Conservation (phyloP, 2,888 invertebrate species). For the Smittia aterrima region DNA sequence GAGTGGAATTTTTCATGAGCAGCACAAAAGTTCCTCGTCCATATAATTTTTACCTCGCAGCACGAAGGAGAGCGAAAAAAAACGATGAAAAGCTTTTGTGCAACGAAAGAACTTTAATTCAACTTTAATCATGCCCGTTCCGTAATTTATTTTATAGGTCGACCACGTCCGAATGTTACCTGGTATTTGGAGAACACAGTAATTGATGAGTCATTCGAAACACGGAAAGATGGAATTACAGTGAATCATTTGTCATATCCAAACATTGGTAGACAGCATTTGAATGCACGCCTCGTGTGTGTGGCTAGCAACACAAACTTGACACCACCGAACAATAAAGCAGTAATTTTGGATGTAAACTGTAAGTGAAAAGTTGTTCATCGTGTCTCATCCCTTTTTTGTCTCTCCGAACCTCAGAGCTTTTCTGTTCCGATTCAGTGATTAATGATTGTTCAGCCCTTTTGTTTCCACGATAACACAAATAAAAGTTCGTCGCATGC, state of each 20-base stretch:
- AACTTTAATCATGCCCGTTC: slow-evolving; percentile 12
- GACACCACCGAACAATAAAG: slow-evolving; percentile 72
- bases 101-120: neutral
- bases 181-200: slow-evolving; percentile 84
- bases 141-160: slow-evolving; percentile 56
- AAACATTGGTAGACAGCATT: slow-evolving; percentile 77
- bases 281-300: slow-evolving; percentile 79
- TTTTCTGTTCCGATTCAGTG: slow-evolving; percentile 1
- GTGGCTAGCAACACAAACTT: slow-evolving; percentile 85
- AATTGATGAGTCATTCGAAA: slow-evolving; percentile 79
- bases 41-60: slow-evolving; percentile 56
- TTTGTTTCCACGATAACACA: slow-evolving; percentile 11
- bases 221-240: slow-evolving; percentile 57
- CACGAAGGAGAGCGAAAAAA: neutral
- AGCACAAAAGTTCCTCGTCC: slow-evolving; percentile 50
- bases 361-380: slow-evolving; percentile 62
- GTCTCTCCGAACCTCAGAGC: neutral
- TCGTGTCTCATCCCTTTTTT: slow-evolving; percentile 23
- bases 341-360: slow-evolving; percentile 79
- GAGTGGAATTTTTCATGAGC: slow-evolving; percentile 26
- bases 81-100: neutral
- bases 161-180: slow-evolving; percentile 73
- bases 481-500: neutral
- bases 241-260: slow-evolving; percentile 78
- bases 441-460: neutral